Evolutionary conservation across 2,888 invertebrate species (phyloP).

Genomic region (Lamellibrachia satsuma): DNA sequence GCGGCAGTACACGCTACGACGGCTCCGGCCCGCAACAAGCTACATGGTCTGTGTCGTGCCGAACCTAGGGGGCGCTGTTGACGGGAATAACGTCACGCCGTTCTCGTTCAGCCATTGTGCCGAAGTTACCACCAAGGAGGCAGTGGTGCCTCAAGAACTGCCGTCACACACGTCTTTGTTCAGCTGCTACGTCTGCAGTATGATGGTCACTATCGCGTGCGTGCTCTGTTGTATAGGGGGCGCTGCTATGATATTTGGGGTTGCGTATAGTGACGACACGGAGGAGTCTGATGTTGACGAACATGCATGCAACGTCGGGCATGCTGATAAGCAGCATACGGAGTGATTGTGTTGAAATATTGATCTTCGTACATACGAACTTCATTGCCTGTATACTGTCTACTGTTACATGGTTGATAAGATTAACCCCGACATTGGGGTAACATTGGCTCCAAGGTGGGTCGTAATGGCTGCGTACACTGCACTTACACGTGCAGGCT

Average conservation of each 20-base stretch:
- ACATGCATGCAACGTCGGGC: neutral
- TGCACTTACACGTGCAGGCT: too few relatives aligned
- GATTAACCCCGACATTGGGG: too few relatives aligned
- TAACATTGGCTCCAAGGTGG: too few relatives aligned
- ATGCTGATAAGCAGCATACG: neutral
- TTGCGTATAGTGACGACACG: neutral
- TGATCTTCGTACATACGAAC: too few relatives aligned
- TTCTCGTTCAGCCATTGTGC: slow-evolving; percentile 28
- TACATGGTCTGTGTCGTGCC: slow-evolving; percentile 30
- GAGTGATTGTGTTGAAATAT: neutral
- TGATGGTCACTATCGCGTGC: slow-evolving; percentile 27
- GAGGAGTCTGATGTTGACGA: neutral
- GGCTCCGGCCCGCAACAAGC: slow-evolving; percentile 27
- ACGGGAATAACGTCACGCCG: neutral
- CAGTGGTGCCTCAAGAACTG: neutral
- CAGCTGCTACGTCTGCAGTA: slow-evolving; percentile 29
- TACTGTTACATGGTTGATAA: too few relatives aligned
- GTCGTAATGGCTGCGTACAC: too few relatives aligned
- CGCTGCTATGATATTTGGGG: slow-evolving; percentile 26
- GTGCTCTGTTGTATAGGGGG: slow-evolving; percentile 28
- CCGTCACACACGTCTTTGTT: slow-evolving; percentile 22
- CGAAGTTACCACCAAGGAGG: slow-evolving; percentile 31
- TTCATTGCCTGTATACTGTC: too few relatives aligned
- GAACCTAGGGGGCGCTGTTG: neutral
- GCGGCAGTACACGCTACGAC: slow-evolving; percentile 21